phyloP scores from a whole-genome alignment of 1,140 invertebrate species.

The Pogonognathellus flavescens region DNA sequence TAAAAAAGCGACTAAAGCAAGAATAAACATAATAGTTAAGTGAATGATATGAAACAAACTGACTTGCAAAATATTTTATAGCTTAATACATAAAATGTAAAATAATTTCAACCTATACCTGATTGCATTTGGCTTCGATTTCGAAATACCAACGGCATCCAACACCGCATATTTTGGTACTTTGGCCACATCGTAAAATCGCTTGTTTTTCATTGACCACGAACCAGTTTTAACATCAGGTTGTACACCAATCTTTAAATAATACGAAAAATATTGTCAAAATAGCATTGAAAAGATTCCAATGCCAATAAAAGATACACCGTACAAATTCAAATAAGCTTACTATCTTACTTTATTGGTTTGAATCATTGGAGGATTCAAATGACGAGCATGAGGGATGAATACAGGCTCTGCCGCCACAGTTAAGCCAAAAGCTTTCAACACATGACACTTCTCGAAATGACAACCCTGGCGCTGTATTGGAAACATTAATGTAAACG shows the following conservation, averaged over 20 bases:
- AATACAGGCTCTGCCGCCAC: not conserved
- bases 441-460: constrained; percentile 6
- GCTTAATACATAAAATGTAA: no score
- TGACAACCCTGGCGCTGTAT: not conserved
- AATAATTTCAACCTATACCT: no score
- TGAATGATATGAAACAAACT: no score
- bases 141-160: not conserved
- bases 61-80: no score
- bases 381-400: not conserved
- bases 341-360: no score
- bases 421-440: not conserved
- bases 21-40: no score
- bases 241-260: not conserved
- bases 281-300: no score
- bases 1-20: no score
- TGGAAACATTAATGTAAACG: not conserved
- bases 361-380: not conserved
- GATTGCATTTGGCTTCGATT: not conserved
- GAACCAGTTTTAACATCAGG: not conserved
- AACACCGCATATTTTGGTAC: not conserved
- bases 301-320: no score
- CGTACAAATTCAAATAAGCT: no score
- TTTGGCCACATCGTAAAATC: not conserved
- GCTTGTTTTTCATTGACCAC: not conserved
- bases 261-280: not conserved